A percentile compares a stretch with the other conserved stretches of the same genome.
phyloP scores from a whole-genome alignment of 2,888 invertebrate genomes.

The Thecocarcelia acutangulata region DNA sequence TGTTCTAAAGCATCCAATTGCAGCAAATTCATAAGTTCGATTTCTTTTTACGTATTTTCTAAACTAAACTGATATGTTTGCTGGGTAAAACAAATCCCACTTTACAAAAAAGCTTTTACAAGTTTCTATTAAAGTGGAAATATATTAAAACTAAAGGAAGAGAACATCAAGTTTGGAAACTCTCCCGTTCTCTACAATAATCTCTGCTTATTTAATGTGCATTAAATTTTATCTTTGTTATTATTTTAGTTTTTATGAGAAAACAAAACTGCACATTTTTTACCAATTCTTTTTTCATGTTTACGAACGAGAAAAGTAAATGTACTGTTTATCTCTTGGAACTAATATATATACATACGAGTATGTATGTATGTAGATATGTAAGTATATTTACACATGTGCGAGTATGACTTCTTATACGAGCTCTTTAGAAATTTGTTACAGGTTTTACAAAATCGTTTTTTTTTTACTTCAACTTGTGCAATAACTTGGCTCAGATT shows the following conservation, averaged over 20 bases:
- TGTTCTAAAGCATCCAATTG: too few species aligned
- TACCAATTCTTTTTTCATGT: not conserved
- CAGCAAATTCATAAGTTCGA: too few species aligned
- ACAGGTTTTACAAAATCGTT: slow-evolving; percentile 19
- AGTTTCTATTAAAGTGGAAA: slow-evolving; percentile 10
- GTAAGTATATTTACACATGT: too few species aligned
- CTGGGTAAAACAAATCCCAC: slow-evolving; percentile 9
- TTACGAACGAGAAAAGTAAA: not conserved
- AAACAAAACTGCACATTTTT: not conserved
- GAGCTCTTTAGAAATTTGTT: slow-evolving; percentile 17
- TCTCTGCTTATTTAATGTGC: not conserved
- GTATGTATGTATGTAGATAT: not conserved
- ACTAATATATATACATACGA: not conserved
- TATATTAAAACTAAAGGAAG: not conserved
- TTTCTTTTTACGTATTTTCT: too few species aligned
- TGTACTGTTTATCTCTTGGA: not conserved
- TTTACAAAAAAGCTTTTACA: slow-evolving; percentile 34
- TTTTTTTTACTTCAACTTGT: not conserved
- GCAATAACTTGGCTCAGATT: slow-evolving; percentile 9
- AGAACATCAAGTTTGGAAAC: not conserved
- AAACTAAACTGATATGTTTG: slow-evolving; percentile 19
- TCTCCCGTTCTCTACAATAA: not conserved
- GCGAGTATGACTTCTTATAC: slow-evolving; percentile 13
- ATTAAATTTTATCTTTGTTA: not conserved
- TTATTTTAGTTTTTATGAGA: not conserved